Base-by-base conservation (phyloP, 2,797 vertebrate genomes). In the Tamandua tetradactyla region DNA sequence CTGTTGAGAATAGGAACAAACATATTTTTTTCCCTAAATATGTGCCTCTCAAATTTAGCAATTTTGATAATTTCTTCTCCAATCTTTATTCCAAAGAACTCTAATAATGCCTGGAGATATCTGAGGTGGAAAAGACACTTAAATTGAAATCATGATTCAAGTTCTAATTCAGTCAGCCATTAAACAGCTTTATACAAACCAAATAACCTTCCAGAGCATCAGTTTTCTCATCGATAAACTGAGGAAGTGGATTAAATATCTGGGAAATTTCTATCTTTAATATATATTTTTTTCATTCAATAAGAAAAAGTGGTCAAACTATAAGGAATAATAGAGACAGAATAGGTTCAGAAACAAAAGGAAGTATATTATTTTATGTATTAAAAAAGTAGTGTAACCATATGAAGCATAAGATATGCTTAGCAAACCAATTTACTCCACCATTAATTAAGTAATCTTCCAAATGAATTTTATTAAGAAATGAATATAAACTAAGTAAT, bases 51-150 rank as follows among this genome's bases (percentile, higher is more conserved):
- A 91, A 42, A 14, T 69, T 75, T 87, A 80, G n/a, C 15, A 75
- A 52, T 71, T 94, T 84, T 93, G 68, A 25, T 72, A 0, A 66
- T 71, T 71, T 76, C 23, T 86, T 64, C 52, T 85, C 62, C 10
- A 72, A 27, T 91, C 40, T 86, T 62, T 72, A 91, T 47, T 75
- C 75, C 44, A 86, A 66, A 74, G 55, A 93, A 94, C 35, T 78
- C 74, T 89, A 79, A 68, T 82, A 40, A 79, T 40, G 27, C 52
- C 40, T 83, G 9, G 37, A 87, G 47, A 68, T 40, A 72, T 18
- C 9, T 82, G 17, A 75, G 10, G 10, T 44, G 1, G 47, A 90
- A 83, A 94, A 87, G 13, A 27, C 22, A 42, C 44, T 84, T n/a
- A 68, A 17, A 52, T 87, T 44, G 52, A 88, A 89, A 86, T 20